Percentiles rank a stretch among this genome's conserved stretches.
phyloP scores from a whole-genome alignment of 1,140 invertebrate species.

The Rhysida immarginata region DNA sequence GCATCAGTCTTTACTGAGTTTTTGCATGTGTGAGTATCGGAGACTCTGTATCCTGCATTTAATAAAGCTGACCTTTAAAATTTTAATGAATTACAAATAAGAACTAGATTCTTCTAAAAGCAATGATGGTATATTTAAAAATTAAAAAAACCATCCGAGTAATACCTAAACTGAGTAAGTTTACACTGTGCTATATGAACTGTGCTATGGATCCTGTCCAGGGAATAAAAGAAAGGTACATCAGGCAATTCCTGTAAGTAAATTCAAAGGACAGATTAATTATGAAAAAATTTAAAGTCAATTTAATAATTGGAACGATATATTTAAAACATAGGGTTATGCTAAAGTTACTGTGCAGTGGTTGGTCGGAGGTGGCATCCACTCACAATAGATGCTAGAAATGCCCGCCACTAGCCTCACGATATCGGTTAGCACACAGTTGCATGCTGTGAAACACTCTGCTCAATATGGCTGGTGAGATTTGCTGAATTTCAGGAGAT shows the following conservation, averaged over 20 bases:
- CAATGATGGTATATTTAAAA: neutral
- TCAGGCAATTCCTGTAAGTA: slow-evolving; percentile 59
- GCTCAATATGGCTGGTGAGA: too few relatives aligned
- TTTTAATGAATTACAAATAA: too few relatives aligned
- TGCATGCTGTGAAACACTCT: too few relatives aligned
- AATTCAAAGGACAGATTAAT: neutral
- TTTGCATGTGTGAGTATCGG: slow-evolving; percentile 74
- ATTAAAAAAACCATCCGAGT: neutral
- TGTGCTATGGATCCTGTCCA: slow-evolving; percentile 44
- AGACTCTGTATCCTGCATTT: slow-evolving; percentile 84
- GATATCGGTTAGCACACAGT: too few relatives aligned
- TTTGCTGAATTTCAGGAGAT: too few relatives aligned
- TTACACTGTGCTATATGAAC: slow-evolving; percentile 44
- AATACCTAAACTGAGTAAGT: too few relatives aligned
- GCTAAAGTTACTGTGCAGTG: too few relatives aligned
- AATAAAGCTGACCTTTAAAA: slow-evolving; percentile 82
- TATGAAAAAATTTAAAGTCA: neutral
- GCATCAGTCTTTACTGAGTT: slow-evolving; percentile 89
- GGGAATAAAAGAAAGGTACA: slow-evolving; percentile 70
- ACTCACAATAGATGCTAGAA: too few relatives aligned
- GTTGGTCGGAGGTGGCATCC: too few relatives aligned
- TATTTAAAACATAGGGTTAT: too few relatives aligned
- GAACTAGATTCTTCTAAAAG: neutral
- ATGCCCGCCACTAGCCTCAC: too few relatives aligned
- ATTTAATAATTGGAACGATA: too few relatives aligned